Evolutionary conservation across 2,888 invertebrate species (phyloP).

Genomic region (Magallana nippona): DNA sequence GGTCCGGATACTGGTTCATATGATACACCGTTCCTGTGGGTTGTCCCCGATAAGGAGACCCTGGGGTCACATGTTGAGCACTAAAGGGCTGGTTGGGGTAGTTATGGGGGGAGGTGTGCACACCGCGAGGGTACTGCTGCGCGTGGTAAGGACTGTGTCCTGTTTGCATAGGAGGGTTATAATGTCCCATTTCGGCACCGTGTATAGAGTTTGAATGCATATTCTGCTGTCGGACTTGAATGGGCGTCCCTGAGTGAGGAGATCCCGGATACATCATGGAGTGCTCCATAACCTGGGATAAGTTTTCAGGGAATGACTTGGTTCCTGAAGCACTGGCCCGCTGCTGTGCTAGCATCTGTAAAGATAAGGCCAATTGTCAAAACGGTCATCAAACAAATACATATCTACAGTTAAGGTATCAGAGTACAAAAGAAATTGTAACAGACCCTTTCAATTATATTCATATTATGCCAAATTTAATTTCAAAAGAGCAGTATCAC

Average conservation of each 20-base stretch:
- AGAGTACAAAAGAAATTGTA: slow-evolving; percentile 16
- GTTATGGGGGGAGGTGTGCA: not conserved
- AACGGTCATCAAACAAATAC: slow-evolving; percentile 16
- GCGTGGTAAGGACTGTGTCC: not conserved
- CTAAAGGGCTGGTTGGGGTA: not conserved
- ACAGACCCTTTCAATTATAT: slow-evolving; percentile 22
- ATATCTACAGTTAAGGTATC: slow-evolving; percentile 12
- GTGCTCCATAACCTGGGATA: slow-evolving; percentile 2
- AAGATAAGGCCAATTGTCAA: not conserved
- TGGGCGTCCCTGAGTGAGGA: not conserved
- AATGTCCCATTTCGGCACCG: not conserved
- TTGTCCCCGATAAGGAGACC: slow-evolving; percentile 8
- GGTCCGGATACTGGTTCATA: slow-evolving; percentile 3
- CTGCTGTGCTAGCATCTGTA: slow-evolving; percentile 14
- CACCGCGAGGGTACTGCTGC: slow-evolving; percentile 16
- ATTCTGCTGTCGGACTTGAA: not conserved
- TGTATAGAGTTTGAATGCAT: slow-evolving; percentile 18
- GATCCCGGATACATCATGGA: slow-evolving; percentile 22
- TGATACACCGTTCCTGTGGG: not conserved
- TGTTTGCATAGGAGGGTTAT: slow-evolving; percentile 1
- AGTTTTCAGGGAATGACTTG: slow-evolving; percentile 26
- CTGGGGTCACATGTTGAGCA: not conserved
- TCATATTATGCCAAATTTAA: slow-evolving; percentile 12
- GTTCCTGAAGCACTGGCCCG: not conserved
- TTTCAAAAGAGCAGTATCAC: slow-evolving; percentile 9